Percentiles rank a stretch among this genome's conserved stretches.
These are phyloP conservation scores for Falcunculus frontatus DNA, from an alignment of 2,113 vertebrate species.

Conservation along the genomic window DNA sequence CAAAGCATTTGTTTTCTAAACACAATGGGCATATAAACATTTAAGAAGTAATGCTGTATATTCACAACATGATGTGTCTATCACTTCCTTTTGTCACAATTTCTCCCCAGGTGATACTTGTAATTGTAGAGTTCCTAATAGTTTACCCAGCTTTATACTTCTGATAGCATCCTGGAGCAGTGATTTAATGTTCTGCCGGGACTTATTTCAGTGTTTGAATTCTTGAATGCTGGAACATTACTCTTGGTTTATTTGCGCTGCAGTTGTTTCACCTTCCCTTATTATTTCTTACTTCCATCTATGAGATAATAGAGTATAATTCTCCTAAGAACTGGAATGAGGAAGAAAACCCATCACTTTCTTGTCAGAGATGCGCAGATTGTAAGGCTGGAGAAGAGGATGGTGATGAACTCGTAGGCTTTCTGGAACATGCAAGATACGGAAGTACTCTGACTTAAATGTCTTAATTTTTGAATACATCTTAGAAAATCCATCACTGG, in stretches of 20 bases:
- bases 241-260: not conserved
- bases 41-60: slow-evolving; percentile 52
- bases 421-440: not conserved
- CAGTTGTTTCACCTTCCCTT: slow-evolving; percentile 27
- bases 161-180: slow-evolving; percentile 2
- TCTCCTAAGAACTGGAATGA: not conserved
- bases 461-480: not conserved
- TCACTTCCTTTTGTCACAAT: slow-evolving; percentile 49
- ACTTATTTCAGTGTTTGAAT: not conserved
- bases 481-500: not conserved
- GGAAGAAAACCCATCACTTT: not conserved
- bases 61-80: slow-evolving; percentile 45
- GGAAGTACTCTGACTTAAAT: not conserved
- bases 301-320: not conserved
- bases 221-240: not conserved
- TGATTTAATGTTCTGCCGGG: slow-evolving; percentile 14
- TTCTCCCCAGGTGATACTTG: slow-evolving; percentile 53
- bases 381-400: not conserved
- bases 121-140: slow-evolving; percentile 27
- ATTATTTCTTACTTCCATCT: not conserved
- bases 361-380: not conserved
- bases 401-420: not conserved
- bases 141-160: slow-evolving; percentile 14
- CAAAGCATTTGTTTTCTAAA: slow-evolving; percentile 63
- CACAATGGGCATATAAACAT: slow-evolving; percentile 59